Evolutionary conservation across 2,797 vertebrate genomes (phyloP), one percentile per base, ranked within the genome.

Genomic region (Chaenodraco wilsoni): DNA sequence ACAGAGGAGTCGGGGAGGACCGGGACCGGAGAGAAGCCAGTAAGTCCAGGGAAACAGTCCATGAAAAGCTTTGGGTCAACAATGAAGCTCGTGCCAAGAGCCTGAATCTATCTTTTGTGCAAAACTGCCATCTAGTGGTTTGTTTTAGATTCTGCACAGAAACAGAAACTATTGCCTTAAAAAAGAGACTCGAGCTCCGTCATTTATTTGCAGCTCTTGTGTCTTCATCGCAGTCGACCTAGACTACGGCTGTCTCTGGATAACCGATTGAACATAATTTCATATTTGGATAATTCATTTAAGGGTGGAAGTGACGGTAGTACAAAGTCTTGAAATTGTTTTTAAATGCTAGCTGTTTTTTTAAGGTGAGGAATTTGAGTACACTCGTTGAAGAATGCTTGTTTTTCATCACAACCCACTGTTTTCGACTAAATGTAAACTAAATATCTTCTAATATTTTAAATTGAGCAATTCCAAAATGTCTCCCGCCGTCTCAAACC

Each of bases 11-110:
- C 0, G 72, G 85, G 19, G 91, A 92, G 57, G 87, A 87, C 0
- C 80, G 88, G 4, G 92, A 92, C 66, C 55, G 88, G 41, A 91
- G 92, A 62, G 93, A 94, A 58, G 65, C 87, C 7, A 72, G 94
- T 94, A 49, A 88, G 90, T 84, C 48, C 0, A 5, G 15, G 37
- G 41, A 55, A 1, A 5, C 16, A 37, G 54, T 3, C 6, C 11
- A 37, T 59, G 2, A 17, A 17, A 11, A 2, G 16, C 5, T 60
- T 17, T 23, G 16, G 16, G 3, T 51, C 1, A 19, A 7, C 6
- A 0, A 9, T 33, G 5, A 43, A 27, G 16, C 31, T 74, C 16
- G 41, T 31, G 11, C 46, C 12, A 27, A 67, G 61, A 48, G 14
- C 9, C 15, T 37, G 0, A 58, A 14, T 44, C 21, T 4, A 11